Evolutionary conservation across 2,113 vertebrate genomes (phyloP), one percentile per base, ranked within the genome.

Genomic region (Alexandromys fortis): DNA sequence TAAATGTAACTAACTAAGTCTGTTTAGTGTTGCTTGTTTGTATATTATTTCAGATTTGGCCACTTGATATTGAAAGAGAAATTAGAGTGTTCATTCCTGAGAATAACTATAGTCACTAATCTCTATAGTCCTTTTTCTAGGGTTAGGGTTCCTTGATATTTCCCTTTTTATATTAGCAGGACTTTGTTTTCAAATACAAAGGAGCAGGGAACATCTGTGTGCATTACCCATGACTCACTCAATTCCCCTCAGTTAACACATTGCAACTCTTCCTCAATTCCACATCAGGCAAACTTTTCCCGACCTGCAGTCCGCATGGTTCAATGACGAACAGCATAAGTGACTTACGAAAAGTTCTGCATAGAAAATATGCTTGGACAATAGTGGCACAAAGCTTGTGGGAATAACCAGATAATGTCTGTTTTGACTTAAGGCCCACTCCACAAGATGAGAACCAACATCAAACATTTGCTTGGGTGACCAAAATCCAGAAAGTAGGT

Each of bases 201-300:
- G n/a, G 8, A 72, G 0, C 73, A 21, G 24, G 81, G 7, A 22
- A 22, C n/a, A 49, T 68, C 5, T 67, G 0, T 42, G 4, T 82
- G 28, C 28, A 28, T 30, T 21, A 83, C 9, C 17, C 78, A 0
- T 42, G 10, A 35, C 75, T 68, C 58, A 79, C 52, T 16, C n/a
- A 92, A 22, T 0, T 83, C 73, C 35, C 19, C 42, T 30, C 7
- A 38, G 0, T n/a, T 75, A 73, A 26, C 47, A 42, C 14, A 10
- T 19, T 35, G 9, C 70, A 45, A 1, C 16, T 35, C 21, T 26
- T 89, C 73, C 6, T 95, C 3, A 52, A 4, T 81, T 77, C 38
- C 22, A 33, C 0, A 3, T 5, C n/a, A 33, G n/a, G 19, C n/a
- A 67, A 21, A 24, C 42, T 67, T 21, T 42, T 6, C 16, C 9